Evolutionary conservation across 2,113 vertebrate species (phyloP).

Genomic region (Microcebus lehilahytsara): DNA sequence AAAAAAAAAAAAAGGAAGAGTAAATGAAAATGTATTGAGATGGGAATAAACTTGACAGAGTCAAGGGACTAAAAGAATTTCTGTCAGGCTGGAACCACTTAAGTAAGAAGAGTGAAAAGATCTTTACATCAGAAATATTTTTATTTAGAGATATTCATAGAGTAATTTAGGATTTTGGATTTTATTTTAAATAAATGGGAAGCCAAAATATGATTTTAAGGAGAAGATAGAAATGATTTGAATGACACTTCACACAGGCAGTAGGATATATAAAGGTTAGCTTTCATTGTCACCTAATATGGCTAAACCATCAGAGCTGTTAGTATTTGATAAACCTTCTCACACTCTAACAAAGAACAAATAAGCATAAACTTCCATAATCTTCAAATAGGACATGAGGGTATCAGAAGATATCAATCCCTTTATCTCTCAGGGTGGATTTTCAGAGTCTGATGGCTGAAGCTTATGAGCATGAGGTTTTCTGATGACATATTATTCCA

Average conservation of each 20-base stretch:
- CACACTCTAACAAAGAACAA: not conserved
- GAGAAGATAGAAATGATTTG: not conserved
- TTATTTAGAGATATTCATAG: not conserved
- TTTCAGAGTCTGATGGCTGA: not conserved
- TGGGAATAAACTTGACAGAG: not conserved
- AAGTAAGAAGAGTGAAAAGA: not conserved
- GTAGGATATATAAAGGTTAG: not conserved
- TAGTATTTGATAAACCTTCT: not conserved
- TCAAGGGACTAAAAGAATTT: not conserved
- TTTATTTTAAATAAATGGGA: not conserved
- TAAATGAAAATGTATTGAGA: not conserved
- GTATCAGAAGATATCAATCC: not conserved
- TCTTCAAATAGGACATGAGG: not conserved
- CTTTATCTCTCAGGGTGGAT: not conserved
- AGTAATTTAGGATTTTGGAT: not conserved
- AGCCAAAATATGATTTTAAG: not conserved
- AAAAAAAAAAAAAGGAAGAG: not conserved
- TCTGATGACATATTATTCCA: not conserved
- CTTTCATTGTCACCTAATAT: not conserved
- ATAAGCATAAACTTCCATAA: not conserved
- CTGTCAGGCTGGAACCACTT: not conserved
- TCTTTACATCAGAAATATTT: not conserved
- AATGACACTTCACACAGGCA: not conserved
- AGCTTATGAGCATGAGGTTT: not conserved
- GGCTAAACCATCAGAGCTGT: not conserved